Conservation (phyloP, 2,797 vertebrate genomes). For the Ciconia nigra region DNA sequence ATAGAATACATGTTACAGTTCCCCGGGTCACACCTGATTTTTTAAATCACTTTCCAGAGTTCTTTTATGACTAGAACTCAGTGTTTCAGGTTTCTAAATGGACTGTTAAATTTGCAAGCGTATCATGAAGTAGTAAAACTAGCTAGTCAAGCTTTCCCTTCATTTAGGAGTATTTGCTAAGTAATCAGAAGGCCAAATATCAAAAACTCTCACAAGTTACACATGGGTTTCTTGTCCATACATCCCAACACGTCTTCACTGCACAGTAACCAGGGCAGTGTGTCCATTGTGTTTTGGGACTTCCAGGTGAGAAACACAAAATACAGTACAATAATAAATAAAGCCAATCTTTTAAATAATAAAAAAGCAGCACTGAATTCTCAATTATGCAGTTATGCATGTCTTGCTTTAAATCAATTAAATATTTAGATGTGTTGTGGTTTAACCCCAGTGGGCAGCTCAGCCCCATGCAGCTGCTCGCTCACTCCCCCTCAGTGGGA, state of each 20-base stretch:
- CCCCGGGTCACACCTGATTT: not conserved
- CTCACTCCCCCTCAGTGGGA: not conserved
- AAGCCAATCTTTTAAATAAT: not conserved
- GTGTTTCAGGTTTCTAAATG: not conserved
- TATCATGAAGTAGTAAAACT: not conserved
- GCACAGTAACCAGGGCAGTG: rapidly evolving
- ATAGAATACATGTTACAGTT: not conserved
- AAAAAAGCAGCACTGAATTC: not conserved
- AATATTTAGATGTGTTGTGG: not conserved
- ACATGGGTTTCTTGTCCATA: not conserved
- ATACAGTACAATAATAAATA: not conserved
- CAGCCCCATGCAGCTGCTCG: rapidly evolving
- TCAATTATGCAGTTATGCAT: not conserved
- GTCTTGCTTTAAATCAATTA: not conserved
- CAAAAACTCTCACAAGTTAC: not conserved
- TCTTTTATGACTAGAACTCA: not conserved
- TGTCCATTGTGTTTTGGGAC: not conserved
- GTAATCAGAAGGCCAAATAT: not conserved
- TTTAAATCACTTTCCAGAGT: not conserved
- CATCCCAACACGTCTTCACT: not conserved
- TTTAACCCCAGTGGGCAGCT: not conserved
- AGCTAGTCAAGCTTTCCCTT: not conserved
- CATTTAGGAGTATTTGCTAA: not conserved
- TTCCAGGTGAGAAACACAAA: not conserved
- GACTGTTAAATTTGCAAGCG: not conserved